Evolutionary conservation across 2,113 vertebrate species (phyloP).

Genomic region (Amphilophus citrinellus): DNA sequence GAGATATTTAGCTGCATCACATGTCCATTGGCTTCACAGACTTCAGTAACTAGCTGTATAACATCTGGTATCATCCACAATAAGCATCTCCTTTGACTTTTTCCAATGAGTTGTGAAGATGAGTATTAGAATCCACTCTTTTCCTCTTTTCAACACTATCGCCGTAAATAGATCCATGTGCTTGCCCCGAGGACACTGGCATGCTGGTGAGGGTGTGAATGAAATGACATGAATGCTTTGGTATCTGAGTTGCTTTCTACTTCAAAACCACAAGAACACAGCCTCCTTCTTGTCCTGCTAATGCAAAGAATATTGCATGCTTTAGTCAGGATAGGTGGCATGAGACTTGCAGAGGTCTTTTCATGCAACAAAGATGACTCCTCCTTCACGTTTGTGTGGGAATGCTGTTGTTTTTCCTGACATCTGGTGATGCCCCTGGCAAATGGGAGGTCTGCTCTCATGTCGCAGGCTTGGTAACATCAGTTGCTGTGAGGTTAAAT

Average conservation of each 20-base stretch:
- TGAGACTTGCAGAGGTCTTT: conserved; percentile 8
- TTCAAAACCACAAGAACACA: not conserved
- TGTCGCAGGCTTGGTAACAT: conserved; percentile 27
- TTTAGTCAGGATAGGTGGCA: not conserved
- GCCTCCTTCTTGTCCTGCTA: conserved; percentile 9
- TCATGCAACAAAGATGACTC: conserved; percentile 28
- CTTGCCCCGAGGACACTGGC: conserved; percentile 21
- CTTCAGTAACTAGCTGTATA: not conserved
- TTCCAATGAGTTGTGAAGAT: not conserved
- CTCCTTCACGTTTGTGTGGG: conserved; percentile 57
- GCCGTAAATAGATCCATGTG: conserved; percentile 42
- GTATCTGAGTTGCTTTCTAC: conserved; percentile 29
- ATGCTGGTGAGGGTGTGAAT: conserved; percentile 34
- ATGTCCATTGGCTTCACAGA: conserved; percentile 3
- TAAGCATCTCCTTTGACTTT: not conserved
- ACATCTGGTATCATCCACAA: not conserved
- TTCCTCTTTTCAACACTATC: not conserved
- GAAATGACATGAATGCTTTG: conserved; percentile 30
- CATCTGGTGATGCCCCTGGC: conserved; percentile 68
- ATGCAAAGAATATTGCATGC: conserved; percentile 44
- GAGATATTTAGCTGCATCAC: conserved; percentile 1
- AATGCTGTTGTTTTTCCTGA: conserved; percentile 55
- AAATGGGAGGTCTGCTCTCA: conserved; percentile 31
- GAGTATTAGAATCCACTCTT: not conserved
- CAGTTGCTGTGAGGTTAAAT: not conserved